Evolutionary conservation across 2,888 invertebrate genomes (phyloP).

Genomic region (Watsonalla cultraria): DNA sequence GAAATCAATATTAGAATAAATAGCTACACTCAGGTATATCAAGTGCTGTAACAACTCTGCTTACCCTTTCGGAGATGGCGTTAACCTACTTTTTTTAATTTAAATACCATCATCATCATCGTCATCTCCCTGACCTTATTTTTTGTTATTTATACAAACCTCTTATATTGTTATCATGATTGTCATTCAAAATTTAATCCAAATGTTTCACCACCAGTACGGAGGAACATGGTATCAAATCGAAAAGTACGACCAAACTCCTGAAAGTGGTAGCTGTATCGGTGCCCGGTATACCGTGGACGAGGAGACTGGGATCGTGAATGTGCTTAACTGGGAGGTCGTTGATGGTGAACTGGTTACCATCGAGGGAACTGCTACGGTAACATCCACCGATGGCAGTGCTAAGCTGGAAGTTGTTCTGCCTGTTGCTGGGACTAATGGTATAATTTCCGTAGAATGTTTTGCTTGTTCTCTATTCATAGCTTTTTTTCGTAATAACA

Average conservation of each 20-base stretch:
- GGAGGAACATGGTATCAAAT: constrained; percentile 63
- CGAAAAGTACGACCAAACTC: constrained; percentile 48
- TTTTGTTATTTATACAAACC: no score
- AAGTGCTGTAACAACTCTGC: no score
- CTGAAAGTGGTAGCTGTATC: constrained; percentile 42
- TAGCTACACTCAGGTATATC: no score
- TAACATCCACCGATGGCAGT: constrained; percentile 37
- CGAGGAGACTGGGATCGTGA: constrained; percentile 30
- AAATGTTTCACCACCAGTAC: constrained; percentile 42
- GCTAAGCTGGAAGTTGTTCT: constrained; percentile 43
- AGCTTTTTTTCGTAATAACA: no score
- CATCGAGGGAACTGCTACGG: constrained; percentile 43
- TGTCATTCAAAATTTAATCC: background rate
- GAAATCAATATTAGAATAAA: background rate
- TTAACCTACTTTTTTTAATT: no score
- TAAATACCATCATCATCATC: no score
- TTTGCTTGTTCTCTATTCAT: no score
- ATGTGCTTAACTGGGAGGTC: constrained; percentile 58
- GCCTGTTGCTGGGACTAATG: constrained; percentile 34
- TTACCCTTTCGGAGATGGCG: no score
- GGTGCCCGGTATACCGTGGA: constrained; percentile 45
- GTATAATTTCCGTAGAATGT: constrained; percentile 23
- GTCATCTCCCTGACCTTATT: no score
- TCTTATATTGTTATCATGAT: background rate
- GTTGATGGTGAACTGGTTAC: constrained; percentile 38